Evolutionary conservation across 2,888 invertebrate genomes (phyloP), one percentile per base, ranked within the genome.

Genomic region (Miltochrista miniata): DNA sequence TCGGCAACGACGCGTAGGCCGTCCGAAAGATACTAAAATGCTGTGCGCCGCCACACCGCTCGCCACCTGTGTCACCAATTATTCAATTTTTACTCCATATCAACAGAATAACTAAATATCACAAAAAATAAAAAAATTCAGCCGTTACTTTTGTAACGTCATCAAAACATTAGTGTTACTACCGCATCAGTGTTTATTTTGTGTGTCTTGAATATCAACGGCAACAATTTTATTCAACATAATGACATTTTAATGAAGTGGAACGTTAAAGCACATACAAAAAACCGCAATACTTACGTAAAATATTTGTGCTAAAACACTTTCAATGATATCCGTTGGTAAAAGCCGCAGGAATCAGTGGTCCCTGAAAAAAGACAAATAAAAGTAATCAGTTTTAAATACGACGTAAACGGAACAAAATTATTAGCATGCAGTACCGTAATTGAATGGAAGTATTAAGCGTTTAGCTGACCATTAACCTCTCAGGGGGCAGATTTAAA

Each of bases 321-420:
- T 93, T 93, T 96, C 96, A 96, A 95, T 98, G 98, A 94, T 98
- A 98, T 93, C 98, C 98, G 94, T 98, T 98, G 94, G 98, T 98
- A 94, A 98, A 98, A 93, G 98, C 98, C 93, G 98, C 97, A 93
- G 98, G 98, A 95, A 98, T 98, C 94, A 98, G 94, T 88, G 98
- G 97, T 87, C 97, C 98, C 98, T 98, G 95, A 68, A 95, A 95
- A 85, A 87, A 85, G 64, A 74, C 74, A 69, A 73, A 62, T 54
- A 61, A 62, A 54, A 44, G 42, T 24, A 45, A 31, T 70, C 45
- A 68, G 58, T 48, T 53, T 58, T 57, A 57, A 52, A 50, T 48
- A 47, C 54, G 54, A 58, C 53, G 63, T 53, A 51, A 51, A 56
- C 41, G 31, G 10, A n/a, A 30, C 53, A 68, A 72, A 76, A 70